phyloP scores from a whole-genome alignment of 2,113 vertebrate species.

The Pomatorhinus ruficollis region DNA sequence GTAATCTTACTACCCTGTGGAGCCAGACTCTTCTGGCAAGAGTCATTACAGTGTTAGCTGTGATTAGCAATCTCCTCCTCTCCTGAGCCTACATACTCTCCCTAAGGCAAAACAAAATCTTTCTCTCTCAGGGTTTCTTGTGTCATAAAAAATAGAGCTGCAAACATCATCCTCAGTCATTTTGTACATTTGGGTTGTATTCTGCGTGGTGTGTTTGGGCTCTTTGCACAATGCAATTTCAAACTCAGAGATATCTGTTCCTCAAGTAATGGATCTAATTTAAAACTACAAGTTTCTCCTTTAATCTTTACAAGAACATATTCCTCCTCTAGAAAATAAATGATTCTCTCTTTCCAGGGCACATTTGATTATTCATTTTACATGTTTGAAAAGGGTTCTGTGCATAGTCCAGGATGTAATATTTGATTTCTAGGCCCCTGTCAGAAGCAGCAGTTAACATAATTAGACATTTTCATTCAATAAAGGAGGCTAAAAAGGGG shows the following conservation, averaged over 20 bases:
- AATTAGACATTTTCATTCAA: slow-evolving; percentile 26
- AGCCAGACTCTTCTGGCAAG: background rate
- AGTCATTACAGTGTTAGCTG: slow-evolving; percentile 11
- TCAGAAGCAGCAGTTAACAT: slow-evolving; percentile 7
- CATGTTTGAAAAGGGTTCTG: background rate
- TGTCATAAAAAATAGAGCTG: background rate
- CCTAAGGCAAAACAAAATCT: slow-evolving; percentile 5
- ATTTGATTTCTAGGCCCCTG: slow-evolving; percentile 1
- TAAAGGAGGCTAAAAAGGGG: background rate
- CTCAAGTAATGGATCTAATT: slow-evolving; percentile 34
- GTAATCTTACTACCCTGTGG: background rate
- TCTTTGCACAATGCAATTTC: background rate
- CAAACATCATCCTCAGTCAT: background rate
- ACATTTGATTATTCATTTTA: slow-evolving; percentile 10
- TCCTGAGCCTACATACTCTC: background rate
- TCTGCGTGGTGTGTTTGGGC: background rate
- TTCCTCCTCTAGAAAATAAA: background rate
- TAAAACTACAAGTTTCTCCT: background rate
- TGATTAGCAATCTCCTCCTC: slow-evolving; percentile 11
- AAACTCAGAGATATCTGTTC: background rate
- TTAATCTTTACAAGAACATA: background rate
- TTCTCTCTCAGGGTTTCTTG: background rate
- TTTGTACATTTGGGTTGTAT: background rate
- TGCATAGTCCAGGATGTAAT: background rate
- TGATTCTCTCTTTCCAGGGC: background rate